A percentile compares a stretch with the other conserved stretches of the same genome.
phyloP scores from a whole-genome alignment of 2,888 invertebrate genomes.

The Zygothrica quintamaculata region DNA sequence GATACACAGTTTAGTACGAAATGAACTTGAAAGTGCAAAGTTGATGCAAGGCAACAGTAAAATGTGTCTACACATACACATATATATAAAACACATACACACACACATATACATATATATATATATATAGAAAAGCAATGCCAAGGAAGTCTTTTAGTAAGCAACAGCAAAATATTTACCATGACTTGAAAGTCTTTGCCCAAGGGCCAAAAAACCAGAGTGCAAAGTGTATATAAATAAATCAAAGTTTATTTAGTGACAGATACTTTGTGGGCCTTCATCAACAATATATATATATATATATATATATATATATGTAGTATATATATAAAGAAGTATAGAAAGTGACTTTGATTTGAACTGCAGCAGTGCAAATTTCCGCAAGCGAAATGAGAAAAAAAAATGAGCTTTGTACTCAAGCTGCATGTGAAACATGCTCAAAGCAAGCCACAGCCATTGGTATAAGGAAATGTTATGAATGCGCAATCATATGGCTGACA shows the following conservation, averaged over 20 bases:
- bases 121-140: not conserved
- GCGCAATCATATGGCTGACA: slow-evolving; percentile 67
- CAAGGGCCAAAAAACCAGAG: slow-evolving; percentile 48
- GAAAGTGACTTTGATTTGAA: slow-evolving; percentile 66
- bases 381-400: slow-evolving; percentile 65
- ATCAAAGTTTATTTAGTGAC: slow-evolving; percentile 77
- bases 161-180: slow-evolving; percentile 49
- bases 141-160: slow-evolving; percentile 12
- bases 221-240: slow-evolving; percentile 72
- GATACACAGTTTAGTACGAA: slow-evolving; percentile 36
- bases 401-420: slow-evolving; percentile 56
- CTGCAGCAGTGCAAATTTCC: slow-evolving; percentile 65
- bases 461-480: slow-evolving; percentile 67
- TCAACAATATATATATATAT: slow-evolving; percentile 8
- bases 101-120: not conserved
- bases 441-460: not conserved
- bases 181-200: slow-evolving; percentile 62
- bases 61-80: slow-evolving; percentile 1
- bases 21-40: slow-evolving; percentile 58
- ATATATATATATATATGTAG: slow-evolving; percentile 9
- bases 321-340: slow-evolving; percentile 52
- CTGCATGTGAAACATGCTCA: slow-evolving; percentile 23
- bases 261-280: slow-evolving; percentile 46
- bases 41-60: slow-evolving; percentile 37
- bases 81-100: not conserved